Evolutionary conservation across 2,113 vertebrate genomes (phyloP), one percentile per base, ranked within the genome.

Genomic region (Ptychochromis oligacanthus): DNA sequence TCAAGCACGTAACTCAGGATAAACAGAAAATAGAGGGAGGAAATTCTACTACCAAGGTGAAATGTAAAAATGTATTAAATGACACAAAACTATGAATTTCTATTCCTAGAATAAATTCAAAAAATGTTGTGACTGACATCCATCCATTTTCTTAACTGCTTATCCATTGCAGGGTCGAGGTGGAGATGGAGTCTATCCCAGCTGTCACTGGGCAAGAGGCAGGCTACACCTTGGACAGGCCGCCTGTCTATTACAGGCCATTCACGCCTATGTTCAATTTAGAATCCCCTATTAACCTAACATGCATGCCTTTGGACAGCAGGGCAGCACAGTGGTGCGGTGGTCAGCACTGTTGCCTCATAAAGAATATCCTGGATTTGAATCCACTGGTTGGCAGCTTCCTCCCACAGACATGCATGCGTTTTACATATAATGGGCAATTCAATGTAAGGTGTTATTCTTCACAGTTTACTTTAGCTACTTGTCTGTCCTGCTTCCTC

Each of bases 1-100:
- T 82, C 3, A 46, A 75, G 52, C 82, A 84, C 76, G 80, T 90
- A 91, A 92, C 65, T 82, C 89, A 89, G 6, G 43, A 59, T n/a
- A 60, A 52, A 84, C 31, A 60, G 49, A 57, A 77, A 70, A 54
- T 28, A 55, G 81, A 72, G 58, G 24, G 46, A 36, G 28, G 34
- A 54, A 56, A 62, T 0, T 15, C 13, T 34, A 4, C 56, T 79
- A 62, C 38, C 0, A 1, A 82, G 52, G 59, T 34, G 49, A 56
- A 58, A 46, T 28, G 36, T 59, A 8, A 54, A 74, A 75, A 70
- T 11, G 3, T 17, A 56, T 76, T 28, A 62, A 13, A 36, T 56
- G 14, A 60, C 43, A 38, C 13, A 49, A 7, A 28, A 43, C 6
- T 43, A 36, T 46, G 56, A 31, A 28, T 85, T 31, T 70, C 12